phyloP scores from a whole-genome alignment of 2,888 invertebrate species.

The Pemphredon lugubris region DNA sequence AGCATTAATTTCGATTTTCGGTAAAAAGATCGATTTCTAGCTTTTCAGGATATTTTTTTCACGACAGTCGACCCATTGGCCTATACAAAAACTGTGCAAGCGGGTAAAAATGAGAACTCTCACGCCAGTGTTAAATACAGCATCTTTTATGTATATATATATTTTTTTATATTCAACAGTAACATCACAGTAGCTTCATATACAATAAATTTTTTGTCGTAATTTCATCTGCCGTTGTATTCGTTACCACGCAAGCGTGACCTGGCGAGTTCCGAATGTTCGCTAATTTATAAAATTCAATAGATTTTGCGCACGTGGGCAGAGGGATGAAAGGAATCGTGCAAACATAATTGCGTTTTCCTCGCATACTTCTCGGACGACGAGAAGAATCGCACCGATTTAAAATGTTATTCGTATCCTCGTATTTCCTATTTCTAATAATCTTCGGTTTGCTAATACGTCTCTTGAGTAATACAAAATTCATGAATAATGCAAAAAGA shows the following conservation, averaged over 20 bases:
- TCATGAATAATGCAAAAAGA: background rate
- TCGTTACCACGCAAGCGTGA: conserved; percentile 71
- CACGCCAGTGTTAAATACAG: conserved; percentile 65
- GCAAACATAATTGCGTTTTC: background rate
- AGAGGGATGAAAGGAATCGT: background rate
- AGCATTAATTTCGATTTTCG: no score
- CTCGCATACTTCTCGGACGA: background rate
- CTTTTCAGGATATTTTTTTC: no score
- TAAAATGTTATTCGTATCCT: no score
- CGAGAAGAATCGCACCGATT: conserved; percentile 2
- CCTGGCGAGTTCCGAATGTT: conserved; percentile 68
- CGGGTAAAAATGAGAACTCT: conserved; percentile 26
- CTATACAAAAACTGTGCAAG: no score
- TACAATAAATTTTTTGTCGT: conserved; percentile 77
- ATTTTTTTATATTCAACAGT: conserved; percentile 79
- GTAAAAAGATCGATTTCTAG: no score
- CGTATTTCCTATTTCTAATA: no score
- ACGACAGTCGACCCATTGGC: no score
- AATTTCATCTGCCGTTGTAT: conserved; percentile 67
- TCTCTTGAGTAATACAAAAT: background rate
- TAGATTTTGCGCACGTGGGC: conserved; percentile 8
- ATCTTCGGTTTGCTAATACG: conserved; percentile 1
- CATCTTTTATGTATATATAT: conserved; percentile 69
- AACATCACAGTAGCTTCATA: conserved; percentile 81
- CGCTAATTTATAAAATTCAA: conserved; percentile 48